phyloP scores from a whole-genome alignment of 2,888 invertebrate species.

The Hypsopygia costalis region DNA sequence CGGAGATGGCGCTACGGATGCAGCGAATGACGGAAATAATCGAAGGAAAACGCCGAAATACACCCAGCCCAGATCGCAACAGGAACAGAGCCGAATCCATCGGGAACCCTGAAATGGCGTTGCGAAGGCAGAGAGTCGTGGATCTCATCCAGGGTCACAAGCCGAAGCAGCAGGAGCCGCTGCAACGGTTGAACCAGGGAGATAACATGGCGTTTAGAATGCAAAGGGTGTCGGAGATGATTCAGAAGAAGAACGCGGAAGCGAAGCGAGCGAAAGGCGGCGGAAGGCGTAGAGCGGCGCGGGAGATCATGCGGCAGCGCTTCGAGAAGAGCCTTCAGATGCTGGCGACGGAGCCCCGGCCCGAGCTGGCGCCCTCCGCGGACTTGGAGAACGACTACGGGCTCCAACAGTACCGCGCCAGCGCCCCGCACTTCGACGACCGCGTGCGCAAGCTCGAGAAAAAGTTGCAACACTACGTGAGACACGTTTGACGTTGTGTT shows the following conservation, averaged over 20 bases:
- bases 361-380: conserved; percentile 75
- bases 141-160: conserved; percentile 19
- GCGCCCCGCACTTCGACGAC: conserved; percentile 91
- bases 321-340: conserved; percentile 94
- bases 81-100: conserved; percentile 42
- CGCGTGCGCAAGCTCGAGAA: conserved; percentile 88
- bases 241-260: conserved; percentile 85
- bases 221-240: conserved; percentile 86
- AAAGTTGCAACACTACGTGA: conserved; percentile 71
- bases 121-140: conserved; percentile 41
- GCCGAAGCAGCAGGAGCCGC: conserved; percentile 21
- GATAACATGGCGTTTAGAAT: conserved; percentile 75
- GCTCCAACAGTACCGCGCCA: conserved; percentile 91
- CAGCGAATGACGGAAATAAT: conserved; percentile 61
- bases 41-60: conserved; percentile 50
- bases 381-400: conserved; percentile 90
- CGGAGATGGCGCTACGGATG: conserved; percentile 51
- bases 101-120: conserved; percentile 53
- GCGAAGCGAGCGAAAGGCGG: conserved; percentile 44
- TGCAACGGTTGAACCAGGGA: conserved; percentile 44
- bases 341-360: conserved; percentile 88
- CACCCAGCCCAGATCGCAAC: conserved; percentile 49
- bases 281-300: conserved; percentile 53
- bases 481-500: conserved; percentile 47
- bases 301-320: conserved; percentile 87